Evolutionary conservation across 2,113 vertebrate genomes (phyloP), one percentile per base, ranked within the genome.

Genomic region (Ciconia boyciana): DNA sequence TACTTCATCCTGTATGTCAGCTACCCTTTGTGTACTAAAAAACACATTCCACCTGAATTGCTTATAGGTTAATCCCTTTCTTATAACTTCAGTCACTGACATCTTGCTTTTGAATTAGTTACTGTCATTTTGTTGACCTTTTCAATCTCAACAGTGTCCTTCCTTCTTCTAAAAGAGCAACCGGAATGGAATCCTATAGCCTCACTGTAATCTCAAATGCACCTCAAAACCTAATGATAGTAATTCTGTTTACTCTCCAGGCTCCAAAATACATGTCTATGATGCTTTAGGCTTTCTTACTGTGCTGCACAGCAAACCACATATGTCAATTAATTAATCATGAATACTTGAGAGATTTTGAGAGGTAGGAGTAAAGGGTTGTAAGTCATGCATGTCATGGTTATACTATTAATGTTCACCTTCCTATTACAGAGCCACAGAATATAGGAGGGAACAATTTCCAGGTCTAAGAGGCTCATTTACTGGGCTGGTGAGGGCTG

Each of bases 101-200:
- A 96, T 95, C 54, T 97, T 89, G 82, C 81, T 97, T 98, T 91
- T 96, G 97, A 98, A 98, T 98, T 97, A 97, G 95, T 96, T 98
- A 90, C 90, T 97, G 95, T 96, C 97, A 96, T 97, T 97, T 97
- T 91, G 57, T 86, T 98, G 97, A 98, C 98, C 97, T 98, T 98
- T 98, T 98, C 98, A 98, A 96, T 98, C 98, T 97, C 83, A 54
- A 41, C 61, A 25, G 41, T 84, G 93, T 94, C 97, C 96, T 98
- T 97, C 87, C 72, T 95, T 75, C 90, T 75, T 83, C 62, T 95
- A 95, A 96, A 61, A 92, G 31, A 94, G 74, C 84, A 97, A 70
- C 32, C 72, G 54, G 62, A 97, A 97, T 44, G 96, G 92, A 95
- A 77, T 3, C 7, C 31, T 90, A 16, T 52, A 95, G 25, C 85